Evolutionary conservation across 2,888 invertebrate genomes (phyloP), one percentile per base, ranked within the genome.

Genomic region (Cotesia congregata): DNA sequence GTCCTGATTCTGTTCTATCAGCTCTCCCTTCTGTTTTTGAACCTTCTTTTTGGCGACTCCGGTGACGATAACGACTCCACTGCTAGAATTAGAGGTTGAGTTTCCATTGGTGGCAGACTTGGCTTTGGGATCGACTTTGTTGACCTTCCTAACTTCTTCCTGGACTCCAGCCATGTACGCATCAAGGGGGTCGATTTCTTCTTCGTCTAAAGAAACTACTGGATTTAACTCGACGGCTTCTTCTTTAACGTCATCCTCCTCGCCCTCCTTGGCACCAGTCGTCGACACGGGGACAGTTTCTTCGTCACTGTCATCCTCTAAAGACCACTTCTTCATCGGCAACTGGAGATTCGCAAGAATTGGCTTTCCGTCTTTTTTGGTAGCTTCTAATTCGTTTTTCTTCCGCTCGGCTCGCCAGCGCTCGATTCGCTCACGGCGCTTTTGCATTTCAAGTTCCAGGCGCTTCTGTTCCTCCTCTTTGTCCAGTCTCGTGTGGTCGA

Each of bases 1-100:
- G 88, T 99, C 99, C 90, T 98, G 97, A 90, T 99, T 98, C 88
- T 98, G 98, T 90, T 99, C 98, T 86, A 99, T 97, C n/a, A 99
- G 91, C 90, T 99, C 99, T 74, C 99, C 99, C 87, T 98, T 98
- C 83, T 95, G 94, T 83, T 94, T 94, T 39, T 92, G 92, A 50
- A 93, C 91, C 80, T 93, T 93, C 85, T 95, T 95, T 88, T 97
- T 97, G 0, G 96, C 96, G 5, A 96, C 94, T 5, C 96, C 96
- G 0, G 95, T 95, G 1, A 97, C 92, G 76, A 97, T 95, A 1
- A 96, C 94, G 1, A 96, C 92, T 15, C 94, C 94, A 76, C 90
- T 86, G 50, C 85, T 85, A 76, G 87, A 86, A 50, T 82, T 7
- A 1, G 20, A 38, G 15, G 20, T 20, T n/a, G 64, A 5, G 17